Evolutionary conservation across 2,113 vertebrate genomes (phyloP), one percentile per base, ranked within the genome.

Genomic region (Lampris incognitus): DNA sequence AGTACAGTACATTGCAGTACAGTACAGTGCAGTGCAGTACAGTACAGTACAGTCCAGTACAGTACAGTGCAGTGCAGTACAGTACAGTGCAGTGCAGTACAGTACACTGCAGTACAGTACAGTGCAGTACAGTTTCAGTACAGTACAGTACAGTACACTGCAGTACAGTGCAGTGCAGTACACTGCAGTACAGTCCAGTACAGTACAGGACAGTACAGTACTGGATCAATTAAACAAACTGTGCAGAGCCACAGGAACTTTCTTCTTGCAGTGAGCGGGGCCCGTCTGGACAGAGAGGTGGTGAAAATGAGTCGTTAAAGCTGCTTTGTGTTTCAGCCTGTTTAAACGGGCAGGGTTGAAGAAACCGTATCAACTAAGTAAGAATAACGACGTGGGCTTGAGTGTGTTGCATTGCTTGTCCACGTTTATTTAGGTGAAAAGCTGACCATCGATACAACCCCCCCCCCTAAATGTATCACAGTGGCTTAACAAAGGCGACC

Each of bases 401-500:
- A 8, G 24, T 9, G 1, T 64, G 73, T 2, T 63, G 76, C 48
- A 50, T 36, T 61, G 66, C 75, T 79, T 60, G 63, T 76, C 71
- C 69, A 56, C 56, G 60, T 87, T 79, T 78, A 57, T 69, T 24
- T 24, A 24, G 24, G 24, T 24, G 24, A 24, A 24, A 24, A 24
- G 24, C 24, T 65, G 72, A 63, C 55, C 54, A 73, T 57, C 75
- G 73, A 77, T 84, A 57, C 78, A 81, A 76, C 57, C 38, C 69
- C 79, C 52, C 72, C 24, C 24, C 24, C n/a, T n/a, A 24, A 72
- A 89, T 76, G 85, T 62, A 84, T 76, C 72, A 79, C 73, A 59
- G 75, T 69, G 77, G 74, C 78, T 87, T 86, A 70, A 84, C 79
- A 78, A 63, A 72, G 24, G 24, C 74, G 77, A 85, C 86, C 87